A percentile compares a stretch with the other conserved stretches of the same genome.
These are phyloP conservation scores for Tribolium castaneum DNA, from an alignment of 1,140 invertebrate species.

Conservation along the genomic window DNA sequence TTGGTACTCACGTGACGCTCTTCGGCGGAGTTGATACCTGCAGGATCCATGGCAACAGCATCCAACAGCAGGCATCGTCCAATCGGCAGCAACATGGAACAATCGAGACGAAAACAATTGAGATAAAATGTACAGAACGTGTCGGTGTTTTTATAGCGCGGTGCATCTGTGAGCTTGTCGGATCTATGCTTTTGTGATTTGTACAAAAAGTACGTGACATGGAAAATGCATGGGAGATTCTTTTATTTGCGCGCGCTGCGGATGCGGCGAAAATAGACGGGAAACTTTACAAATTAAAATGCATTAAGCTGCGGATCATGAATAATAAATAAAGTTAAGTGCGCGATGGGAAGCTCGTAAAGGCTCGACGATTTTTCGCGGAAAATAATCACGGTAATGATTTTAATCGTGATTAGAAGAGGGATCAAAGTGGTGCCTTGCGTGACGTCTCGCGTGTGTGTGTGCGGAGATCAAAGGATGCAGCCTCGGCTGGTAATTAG, in stretches of 20 bases:
- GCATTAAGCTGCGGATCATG: conserved; percentile 44
- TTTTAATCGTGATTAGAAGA: no score
- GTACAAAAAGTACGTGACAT: conserved; percentile 56
- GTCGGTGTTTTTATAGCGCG: conserved; percentile 51
- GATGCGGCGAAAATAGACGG: conserved; percentile 41
- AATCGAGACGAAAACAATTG: conserved; percentile 61
- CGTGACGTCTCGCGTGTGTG: no score
- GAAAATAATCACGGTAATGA: no score
- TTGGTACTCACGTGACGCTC: conserved; percentile 62
- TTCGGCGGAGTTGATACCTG: conserved; percentile 62
- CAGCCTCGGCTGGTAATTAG: background rate
- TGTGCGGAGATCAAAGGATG: background rate
- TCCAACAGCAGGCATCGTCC: conserved; percentile 48
- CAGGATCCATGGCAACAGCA: conserved; percentile 57
- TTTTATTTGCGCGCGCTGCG: conserved; percentile 40
- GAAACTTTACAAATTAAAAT: conserved; percentile 50
- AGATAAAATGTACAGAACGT: conserved; percentile 58
- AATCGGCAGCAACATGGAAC: conserved; percentile 59
- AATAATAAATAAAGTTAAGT: conserved; percentile 48
- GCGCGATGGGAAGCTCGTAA: conserved; percentile 20
- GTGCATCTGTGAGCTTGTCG: conserved; percentile 50
- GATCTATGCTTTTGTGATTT: conserved; percentile 55
- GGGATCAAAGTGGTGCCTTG: no score
- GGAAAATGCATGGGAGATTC: conserved; percentile 51
- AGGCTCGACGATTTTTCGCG: background rate